phyloP scores from a whole-genome alignment of 92 coral and sea anemone genomes.

The Epizoanthus stellaris region DNA sequence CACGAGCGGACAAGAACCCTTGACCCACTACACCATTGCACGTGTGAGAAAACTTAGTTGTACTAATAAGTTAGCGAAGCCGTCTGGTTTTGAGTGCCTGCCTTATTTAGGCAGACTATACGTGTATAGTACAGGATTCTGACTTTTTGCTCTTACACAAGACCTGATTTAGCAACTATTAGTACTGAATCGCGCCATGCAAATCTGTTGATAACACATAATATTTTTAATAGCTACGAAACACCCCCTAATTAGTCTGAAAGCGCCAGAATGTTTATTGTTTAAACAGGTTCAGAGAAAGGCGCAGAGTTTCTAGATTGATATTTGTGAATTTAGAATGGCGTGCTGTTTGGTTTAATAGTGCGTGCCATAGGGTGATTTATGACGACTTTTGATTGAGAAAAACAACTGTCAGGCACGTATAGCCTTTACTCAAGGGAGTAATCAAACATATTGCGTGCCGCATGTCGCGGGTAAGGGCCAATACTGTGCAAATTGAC shows the following conservation, averaged over 20 bases:
- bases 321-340: not conserved
- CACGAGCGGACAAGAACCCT: constrained; percentile 16
- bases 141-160: too few species aligned
- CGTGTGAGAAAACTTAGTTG: not conserved
- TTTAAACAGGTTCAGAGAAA: not conserved
- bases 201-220: constrained; percentile 29
- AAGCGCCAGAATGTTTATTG: constrained; percentile 2
- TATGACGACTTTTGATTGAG: not conserved
- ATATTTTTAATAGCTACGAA: not conserved
- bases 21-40: constrained; percentile 6
- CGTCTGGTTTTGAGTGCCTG: not conserved
- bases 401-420: constrained; percentile 1
- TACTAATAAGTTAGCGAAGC: not conserved
- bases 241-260: constrained; percentile 39
- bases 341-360: not conserved
- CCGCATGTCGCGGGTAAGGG: not conserved
- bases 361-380: constrained; percentile 15
- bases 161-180: not conserved
- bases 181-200: constrained; percentile 10
- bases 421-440: not conserved
- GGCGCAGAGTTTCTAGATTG: not conserved
- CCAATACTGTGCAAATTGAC: constrained; percentile 25
- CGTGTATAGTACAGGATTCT: too few species aligned
- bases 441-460: constrained; percentile 32
- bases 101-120: too few species aligned